phyloP scores from a whole-genome alignment of 1,140 invertebrate species.

The Anoplophora glabripennis region DNA sequence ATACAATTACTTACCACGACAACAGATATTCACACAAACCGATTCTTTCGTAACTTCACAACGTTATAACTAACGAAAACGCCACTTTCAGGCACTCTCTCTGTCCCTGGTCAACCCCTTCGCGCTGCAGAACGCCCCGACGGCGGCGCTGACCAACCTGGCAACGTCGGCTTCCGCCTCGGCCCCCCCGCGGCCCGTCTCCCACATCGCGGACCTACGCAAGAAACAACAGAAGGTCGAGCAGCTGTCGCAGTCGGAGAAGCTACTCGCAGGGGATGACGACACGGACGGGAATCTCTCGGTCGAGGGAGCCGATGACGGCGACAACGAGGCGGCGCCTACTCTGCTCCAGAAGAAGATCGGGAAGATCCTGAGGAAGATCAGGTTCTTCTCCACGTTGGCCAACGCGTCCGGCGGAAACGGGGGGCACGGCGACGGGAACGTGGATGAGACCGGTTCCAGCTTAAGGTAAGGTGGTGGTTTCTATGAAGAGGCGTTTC shows the following conservation, averaged over 20 bases:
- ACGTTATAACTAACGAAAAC: no score
- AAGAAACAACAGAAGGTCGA: slow-evolving; percentile 22
- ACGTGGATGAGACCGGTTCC: no score
- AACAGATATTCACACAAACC: no score
- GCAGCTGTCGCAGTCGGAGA: slow-evolving; percentile 20
- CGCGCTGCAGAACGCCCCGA: slow-evolving; percentile 14
- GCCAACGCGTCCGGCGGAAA: background rate
- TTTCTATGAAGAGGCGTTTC: no score
- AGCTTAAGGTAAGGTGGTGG: no score
- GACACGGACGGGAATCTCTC: background rate
- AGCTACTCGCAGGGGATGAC: slow-evolving; percentile 5
- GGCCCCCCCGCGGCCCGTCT: background rate
- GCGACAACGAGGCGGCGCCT: slow-evolving; percentile 25
- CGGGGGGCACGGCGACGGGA: no score
- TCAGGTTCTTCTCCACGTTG: slow-evolving; percentile 3
- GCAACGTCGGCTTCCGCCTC: slow-evolving; percentile 22
- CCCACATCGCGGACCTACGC: slow-evolving; percentile 19
- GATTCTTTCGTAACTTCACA: no score
- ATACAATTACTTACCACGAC: no score
- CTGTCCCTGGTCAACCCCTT: background rate
- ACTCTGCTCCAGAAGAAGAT: slow-evolving; percentile 30
- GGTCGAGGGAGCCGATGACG: slow-evolving; percentile 1
- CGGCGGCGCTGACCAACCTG: slow-evolving; percentile 8
- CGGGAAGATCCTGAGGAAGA: slow-evolving; percentile 11
- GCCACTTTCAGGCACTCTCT: background rate